Conservation (phyloP, 1,140 invertebrate genomes). For the Caerostris extrusa region DNA sequence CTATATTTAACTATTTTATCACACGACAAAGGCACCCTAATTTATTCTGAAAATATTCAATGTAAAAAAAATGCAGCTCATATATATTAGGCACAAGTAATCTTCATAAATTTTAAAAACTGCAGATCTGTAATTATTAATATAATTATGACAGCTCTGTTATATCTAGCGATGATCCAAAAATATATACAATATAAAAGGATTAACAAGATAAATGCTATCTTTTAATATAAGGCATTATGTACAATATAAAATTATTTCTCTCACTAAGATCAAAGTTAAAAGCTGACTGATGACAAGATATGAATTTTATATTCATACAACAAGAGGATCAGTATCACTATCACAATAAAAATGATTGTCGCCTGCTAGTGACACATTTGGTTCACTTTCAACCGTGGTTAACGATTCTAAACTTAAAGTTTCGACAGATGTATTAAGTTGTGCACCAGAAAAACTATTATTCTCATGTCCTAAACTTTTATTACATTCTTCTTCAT, state of each 20-base stretch:
- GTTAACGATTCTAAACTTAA: neutral
- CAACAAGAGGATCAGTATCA: conserved; percentile 68
- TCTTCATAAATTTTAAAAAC: no score
- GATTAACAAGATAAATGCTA: conserved; percentile 3
- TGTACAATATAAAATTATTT: conserved; percentile 18
- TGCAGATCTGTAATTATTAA: no score
- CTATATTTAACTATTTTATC: no score
- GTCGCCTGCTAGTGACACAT: neutral
- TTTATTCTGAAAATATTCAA: no score
- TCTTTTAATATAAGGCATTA: neutral
- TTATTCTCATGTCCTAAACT: neutral
- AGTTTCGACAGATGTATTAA: conserved; percentile 1
- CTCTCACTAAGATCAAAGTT: neutral
- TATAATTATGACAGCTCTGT: no score
- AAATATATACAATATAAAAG: conserved; percentile 12
- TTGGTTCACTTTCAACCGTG: neutral
- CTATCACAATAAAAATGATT: conserved; percentile 70
- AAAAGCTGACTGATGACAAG: conserved; percentile 23
- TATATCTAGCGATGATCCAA: no score
- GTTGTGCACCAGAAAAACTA: neutral
- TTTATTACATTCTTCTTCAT: neutral
- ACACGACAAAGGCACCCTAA: no score
- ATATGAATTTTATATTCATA: neutral
- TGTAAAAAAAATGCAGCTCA: no score
- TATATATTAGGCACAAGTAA: no score